Conservation (phyloP, 2,113 vertebrate genomes). For the Cottus gobio region DNA sequence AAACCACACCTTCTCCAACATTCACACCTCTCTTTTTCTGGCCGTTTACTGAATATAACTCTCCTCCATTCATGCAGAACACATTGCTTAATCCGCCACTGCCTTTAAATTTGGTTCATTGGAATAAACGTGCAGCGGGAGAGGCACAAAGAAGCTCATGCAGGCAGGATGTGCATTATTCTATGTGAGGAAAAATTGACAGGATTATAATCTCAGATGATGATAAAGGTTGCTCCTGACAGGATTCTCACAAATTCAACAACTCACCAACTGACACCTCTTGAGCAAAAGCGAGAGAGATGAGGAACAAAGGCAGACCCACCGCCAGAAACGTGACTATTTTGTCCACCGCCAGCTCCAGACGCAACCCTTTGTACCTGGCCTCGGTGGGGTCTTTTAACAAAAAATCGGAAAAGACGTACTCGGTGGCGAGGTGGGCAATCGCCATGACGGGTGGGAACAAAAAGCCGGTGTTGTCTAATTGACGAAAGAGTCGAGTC, state of each 20-base stretch:
- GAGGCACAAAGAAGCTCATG: background rate
- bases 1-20: constrained; percentile 50
- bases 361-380: constrained; percentile 91
- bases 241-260: background rate
- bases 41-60: background rate
- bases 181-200: background rate
- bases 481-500: background rate
- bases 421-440: constrained; percentile 94
- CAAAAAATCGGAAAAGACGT: constrained; percentile 95
- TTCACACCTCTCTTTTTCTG: constrained; percentile 12
- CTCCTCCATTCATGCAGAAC: background rate
- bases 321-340: constrained; percentile 92
- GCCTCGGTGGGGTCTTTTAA: constrained; percentile 90
- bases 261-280: constrained; percentile 94
- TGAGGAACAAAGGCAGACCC: constrained; percentile 94
- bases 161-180: background rate
- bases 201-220: background rate
- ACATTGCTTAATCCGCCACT: background rate
- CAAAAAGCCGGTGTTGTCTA: constrained; percentile 40
- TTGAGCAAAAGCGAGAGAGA: constrained; percentile 96
- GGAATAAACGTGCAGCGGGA: background rate
- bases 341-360: constrained; percentile 94
- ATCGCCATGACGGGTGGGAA: constrained; percentile 88
- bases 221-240: background rate
- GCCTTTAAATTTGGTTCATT: background rate